phyloP scores from a whole-genome alignment of 2,113 vertebrate species.

The Tauraco erythrolophus region DNA sequence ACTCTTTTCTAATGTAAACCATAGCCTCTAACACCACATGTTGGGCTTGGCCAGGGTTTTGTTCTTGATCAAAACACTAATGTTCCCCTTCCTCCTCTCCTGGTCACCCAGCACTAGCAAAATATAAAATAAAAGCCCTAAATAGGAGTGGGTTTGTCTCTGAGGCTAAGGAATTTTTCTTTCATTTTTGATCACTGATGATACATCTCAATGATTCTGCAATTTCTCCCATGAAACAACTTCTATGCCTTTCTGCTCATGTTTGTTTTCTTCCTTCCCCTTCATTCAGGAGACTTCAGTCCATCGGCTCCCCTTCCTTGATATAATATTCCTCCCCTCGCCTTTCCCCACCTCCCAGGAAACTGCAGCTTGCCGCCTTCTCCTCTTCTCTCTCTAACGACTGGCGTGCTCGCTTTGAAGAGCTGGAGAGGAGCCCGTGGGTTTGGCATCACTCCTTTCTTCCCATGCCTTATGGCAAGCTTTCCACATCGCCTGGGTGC shows the following conservation, averaged over 20 bases:
- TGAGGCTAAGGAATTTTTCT: not conserved
- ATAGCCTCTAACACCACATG: not conserved
- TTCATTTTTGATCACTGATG: not conserved
- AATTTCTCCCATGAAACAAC: not conserved
- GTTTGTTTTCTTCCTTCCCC: conserved; percentile 49
- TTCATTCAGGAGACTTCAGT: conserved; percentile 21
- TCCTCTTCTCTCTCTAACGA: conserved; percentile 35
- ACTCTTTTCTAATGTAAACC: conserved; percentile 43
- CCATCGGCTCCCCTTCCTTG: conserved; percentile 2
- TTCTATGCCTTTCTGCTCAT: conserved; percentile 20
- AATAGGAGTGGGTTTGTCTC: not conserved
- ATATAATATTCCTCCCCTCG: not conserved
- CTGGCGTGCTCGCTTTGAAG: conserved; percentile 39
- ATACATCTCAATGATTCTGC: conserved; percentile 10
- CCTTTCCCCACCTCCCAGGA: not conserved
- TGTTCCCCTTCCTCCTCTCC: not conserved
- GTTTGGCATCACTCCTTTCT: conserved; percentile 52
- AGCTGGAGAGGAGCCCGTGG: conserved; percentile 59
- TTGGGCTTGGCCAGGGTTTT: not conserved
- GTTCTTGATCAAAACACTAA: not conserved
- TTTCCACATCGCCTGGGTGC: conserved; percentile 23
- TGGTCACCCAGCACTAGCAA: not conserved
- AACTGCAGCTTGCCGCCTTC: conserved; percentile 4
- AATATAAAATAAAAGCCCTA: conserved; percentile 5
- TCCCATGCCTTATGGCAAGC: conserved; percentile 58